A percentile compares a stretch with the other conserved stretches of the same genome.
Evolutionary conservation across 2,888 invertebrate species (phyloP).

Genomic region (Hydrotaea cyrtoneurina): DNA sequence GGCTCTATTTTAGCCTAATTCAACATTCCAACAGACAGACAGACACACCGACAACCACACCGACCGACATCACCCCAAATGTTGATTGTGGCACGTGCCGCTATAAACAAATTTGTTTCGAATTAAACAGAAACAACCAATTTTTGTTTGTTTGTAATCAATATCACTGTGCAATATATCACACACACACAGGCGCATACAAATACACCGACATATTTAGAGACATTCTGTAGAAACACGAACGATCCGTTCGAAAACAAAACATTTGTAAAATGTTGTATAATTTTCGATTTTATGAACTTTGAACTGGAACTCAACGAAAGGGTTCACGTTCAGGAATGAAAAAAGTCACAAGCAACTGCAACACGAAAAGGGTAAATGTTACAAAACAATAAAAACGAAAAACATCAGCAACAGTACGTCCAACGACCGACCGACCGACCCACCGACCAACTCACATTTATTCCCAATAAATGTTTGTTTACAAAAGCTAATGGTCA

Average conservation of each 20-base stretch:
- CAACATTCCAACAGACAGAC: slow-evolving; percentile 25
- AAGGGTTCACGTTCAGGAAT: slow-evolving; percentile 52
- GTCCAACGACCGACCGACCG: neutral
- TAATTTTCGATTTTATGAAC: slow-evolving; percentile 53
- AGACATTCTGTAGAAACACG: neutral
- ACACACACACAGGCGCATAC: neutral
- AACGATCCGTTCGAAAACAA: neutral
- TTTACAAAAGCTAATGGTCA: slow-evolving; percentile 44
- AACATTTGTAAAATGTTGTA: slow-evolving; percentile 48
- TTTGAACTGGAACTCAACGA: slow-evolving; percentile 41
- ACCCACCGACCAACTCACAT: slow-evolving; percentile 37
- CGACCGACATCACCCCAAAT: neutral
- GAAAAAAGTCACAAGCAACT: slow-evolving; percentile 50
- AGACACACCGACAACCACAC: neutral
- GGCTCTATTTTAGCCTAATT: slow-evolving; percentile 29
- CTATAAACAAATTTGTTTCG: slow-evolving; percentile 60
- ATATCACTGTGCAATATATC: slow-evolving; percentile 28
- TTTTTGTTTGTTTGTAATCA: slow-evolving; percentile 35
- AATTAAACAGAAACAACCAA: slow-evolving; percentile 53
- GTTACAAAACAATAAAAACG: neutral
- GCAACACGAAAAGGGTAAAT: neutral
- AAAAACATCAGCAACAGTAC: neutral
- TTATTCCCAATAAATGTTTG: slow-evolving; percentile 38
- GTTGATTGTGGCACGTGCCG: slow-evolving; percentile 58
- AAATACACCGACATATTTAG: neutral